Conservation (phyloP, 2,888 invertebrate species). For the Tinea semifulvella region DNA sequence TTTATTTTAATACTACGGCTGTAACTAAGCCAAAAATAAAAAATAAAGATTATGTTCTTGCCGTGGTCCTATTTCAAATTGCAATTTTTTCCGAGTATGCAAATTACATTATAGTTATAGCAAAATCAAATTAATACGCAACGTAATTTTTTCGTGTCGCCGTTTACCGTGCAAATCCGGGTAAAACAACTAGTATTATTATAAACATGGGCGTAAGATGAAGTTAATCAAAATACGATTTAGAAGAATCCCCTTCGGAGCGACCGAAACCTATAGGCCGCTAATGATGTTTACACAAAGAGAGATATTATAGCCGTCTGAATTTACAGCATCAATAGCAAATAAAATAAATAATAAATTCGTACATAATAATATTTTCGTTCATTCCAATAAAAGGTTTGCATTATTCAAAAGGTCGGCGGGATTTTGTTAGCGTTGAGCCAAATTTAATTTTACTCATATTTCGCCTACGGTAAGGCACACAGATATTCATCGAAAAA, state of each 20-base stretch:
- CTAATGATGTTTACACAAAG: not conserved
- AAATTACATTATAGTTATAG: too few species aligned
- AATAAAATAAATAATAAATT: conserved; percentile 17
- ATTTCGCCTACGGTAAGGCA: conserved; percentile 39
- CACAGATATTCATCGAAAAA: conserved; percentile 34
- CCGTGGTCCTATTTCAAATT: not conserved
- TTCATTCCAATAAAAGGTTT: conserved; percentile 48
- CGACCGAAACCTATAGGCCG: not conserved
- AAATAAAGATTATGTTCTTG: too few species aligned
- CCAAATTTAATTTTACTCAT: conserved; percentile 49
- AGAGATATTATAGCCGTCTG: not conserved
- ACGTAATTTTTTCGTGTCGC: too few species aligned
- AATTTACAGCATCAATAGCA: conserved; percentile 23
- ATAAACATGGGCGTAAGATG: too few species aligned
- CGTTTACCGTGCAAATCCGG: too few species aligned
- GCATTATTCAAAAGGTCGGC: conserved; percentile 57
- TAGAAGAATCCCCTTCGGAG: too few species aligned
- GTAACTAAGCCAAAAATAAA: too few species aligned
- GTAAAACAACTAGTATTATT: too few species aligned
- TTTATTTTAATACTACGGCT: too few species aligned
- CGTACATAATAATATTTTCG: conserved; percentile 21
- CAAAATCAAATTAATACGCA: too few species aligned
- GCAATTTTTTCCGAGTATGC: conserved; percentile 5
- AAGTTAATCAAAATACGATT: too few species aligned
- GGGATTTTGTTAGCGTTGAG: conserved; percentile 42